phyloP scores from a whole-genome alignment of 2,797 vertebrate genomes.

The Molossus alvarezi region DNA sequence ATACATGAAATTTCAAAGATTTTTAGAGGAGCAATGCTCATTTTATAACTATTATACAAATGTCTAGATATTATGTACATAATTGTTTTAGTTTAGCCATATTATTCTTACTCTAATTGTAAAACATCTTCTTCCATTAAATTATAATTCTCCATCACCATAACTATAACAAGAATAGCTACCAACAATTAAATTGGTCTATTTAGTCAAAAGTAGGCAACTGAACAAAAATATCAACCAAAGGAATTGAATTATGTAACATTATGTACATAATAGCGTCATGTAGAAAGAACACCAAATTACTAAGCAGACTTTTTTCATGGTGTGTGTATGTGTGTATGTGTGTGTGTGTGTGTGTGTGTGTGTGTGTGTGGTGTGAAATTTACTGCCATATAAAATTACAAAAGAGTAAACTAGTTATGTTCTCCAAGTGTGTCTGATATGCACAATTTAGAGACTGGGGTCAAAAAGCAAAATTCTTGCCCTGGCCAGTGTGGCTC shows the following conservation, averaged over 20 bases:
- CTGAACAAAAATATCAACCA: constrained; percentile 44
- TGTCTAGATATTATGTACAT: background rate
- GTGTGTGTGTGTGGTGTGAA: no score
- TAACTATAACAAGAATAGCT: background rate
- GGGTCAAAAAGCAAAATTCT: constrained; percentile 58
- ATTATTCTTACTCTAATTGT: constrained; percentile 4
- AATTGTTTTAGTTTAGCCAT: constrained; percentile 34
- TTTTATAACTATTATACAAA: constrained; percentile 3
- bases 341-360: background rate
- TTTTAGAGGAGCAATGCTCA: background rate
- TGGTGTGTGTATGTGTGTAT: background rate
- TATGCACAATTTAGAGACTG: constrained; percentile 20
- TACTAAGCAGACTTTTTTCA: background rate
- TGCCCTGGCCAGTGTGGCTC: background rate
- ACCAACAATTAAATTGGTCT: background rate
- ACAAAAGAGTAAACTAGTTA: constrained; percentile 65
- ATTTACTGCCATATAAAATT: constrained; percentile 54
- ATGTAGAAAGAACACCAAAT: constrained; percentile 26
- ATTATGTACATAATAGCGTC: background rate
- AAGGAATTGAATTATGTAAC: constrained; percentile 3
- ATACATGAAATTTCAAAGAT: constrained; percentile 48
- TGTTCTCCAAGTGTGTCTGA: background rate
- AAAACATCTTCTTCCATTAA: constrained; percentile 55
- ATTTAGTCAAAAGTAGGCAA: constrained; percentile 48
- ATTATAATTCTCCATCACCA: background rate